Conservation (phyloP, 2,888 invertebrate genomes). For the Polymixis lichenea region DNA sequence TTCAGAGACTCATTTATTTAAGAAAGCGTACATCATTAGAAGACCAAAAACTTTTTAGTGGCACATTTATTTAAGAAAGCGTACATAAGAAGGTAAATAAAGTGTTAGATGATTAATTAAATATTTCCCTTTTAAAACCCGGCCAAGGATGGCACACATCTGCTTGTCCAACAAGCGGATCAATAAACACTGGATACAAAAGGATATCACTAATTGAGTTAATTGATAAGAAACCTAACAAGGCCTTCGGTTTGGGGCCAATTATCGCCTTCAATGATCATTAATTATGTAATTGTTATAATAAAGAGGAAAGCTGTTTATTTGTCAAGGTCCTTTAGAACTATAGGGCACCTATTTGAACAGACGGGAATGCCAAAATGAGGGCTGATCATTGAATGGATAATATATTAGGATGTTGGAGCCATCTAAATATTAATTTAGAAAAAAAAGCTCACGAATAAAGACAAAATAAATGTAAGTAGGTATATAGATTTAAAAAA, state of each 20-base stretch:
- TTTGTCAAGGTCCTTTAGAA: constrained; percentile 31
- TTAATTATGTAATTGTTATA: constrained; percentile 30
- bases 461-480: not conserved
- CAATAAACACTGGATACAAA: constrained; percentile 25
- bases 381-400: not conserved
- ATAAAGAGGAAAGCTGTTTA: constrained; percentile 45
- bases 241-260: constrained; percentile 39
- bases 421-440: not conserved
- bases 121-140: not conserved
- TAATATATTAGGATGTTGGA: not conserved
- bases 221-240: constrained; percentile 62
- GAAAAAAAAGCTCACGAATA: not conserved
- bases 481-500: no score
- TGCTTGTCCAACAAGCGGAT: constrained; percentile 14
- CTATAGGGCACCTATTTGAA: not conserved
- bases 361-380: not conserved
- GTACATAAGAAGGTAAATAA: not conserved
- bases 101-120: no score
- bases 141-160: constrained; percentile 27
- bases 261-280: constrained; percentile 36
- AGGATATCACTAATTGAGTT: constrained; percentile 47
- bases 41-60: not conserved
- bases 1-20: not conserved
- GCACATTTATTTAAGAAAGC: not conserved
- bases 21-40: not conserved